Percentiles rank a stretch among this genome's conserved stretches.
phyloP scores from a whole-genome alignment of 2,888 invertebrate species.

The Eutolmus rufibarbis region DNA sequence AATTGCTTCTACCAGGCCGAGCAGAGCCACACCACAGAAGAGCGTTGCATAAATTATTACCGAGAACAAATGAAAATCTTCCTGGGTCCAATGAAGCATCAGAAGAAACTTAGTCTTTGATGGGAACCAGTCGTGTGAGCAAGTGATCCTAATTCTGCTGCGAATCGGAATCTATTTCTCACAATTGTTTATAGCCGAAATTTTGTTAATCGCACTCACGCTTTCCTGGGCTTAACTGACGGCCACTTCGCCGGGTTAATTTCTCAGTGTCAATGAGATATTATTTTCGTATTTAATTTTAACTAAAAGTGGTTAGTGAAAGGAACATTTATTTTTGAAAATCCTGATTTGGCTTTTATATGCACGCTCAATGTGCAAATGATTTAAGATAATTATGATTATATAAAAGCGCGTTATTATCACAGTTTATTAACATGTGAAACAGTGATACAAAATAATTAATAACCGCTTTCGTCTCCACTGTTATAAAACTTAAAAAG shows the following conservation, averaged over 20 bases:
- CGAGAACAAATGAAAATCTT: conserved; percentile 20
- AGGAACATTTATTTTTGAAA: conserved; percentile 3
- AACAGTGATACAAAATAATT: neutral
- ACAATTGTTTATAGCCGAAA: conserved; percentile 23
- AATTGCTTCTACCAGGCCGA: neutral
- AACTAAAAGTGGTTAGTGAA: conserved; percentile 24
- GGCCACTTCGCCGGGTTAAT: neutral
- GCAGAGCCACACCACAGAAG: neutral
- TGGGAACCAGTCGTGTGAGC: conserved; percentile 22
- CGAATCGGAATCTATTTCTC: neutral
- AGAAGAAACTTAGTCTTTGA: conserved; percentile 18
- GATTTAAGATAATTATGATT: neutral
- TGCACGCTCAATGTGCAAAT: neutral
- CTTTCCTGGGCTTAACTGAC: neutral
- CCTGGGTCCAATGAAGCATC: conserved; percentile 8
- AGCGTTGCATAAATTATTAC: conserved; percentile 31
- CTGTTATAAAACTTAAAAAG: neutral
- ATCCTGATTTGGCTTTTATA: conserved; percentile 36
- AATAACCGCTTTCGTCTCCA: neutral
- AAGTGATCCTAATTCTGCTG: neutral
- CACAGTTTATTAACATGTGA: neutral
- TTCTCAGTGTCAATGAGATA: conserved; percentile 15
- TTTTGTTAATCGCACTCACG: conserved; percentile 3
- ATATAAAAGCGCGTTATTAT: neutral
- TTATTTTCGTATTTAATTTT: conserved; percentile 17